Conservation (phyloP, 2,888 invertebrate species). For the Drosophila planitibia region DNA sequence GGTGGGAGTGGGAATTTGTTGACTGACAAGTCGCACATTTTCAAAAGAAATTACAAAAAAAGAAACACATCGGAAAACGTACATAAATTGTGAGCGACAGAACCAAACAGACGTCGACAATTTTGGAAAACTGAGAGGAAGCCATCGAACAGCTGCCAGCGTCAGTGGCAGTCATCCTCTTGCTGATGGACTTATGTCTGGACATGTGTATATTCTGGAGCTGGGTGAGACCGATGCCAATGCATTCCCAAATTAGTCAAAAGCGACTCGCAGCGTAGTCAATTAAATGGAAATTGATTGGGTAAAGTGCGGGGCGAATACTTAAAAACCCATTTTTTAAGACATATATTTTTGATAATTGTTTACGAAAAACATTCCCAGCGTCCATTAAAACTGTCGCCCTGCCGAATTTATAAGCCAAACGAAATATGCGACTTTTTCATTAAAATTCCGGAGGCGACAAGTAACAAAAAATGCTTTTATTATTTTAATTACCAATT, state of each 20-base stretch:
- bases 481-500: conserved; percentile 83
- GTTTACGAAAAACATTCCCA: conserved; percentile 72
- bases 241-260: conserved; percentile 71
- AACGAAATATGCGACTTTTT: conserved; percentile 64
- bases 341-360: conserved; percentile 60
- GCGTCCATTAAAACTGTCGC: conserved; percentile 58
- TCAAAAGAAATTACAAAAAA: conserved; percentile 70
- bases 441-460: conserved; percentile 74
- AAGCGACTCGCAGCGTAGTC: conserved; percentile 53
- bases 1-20: conserved; percentile 55
- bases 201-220: neutral
- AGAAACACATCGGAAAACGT: conserved; percentile 65
- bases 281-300: conserved; percentile 66
- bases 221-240: conserved; percentile 24
- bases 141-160: conserved; percentile 61
- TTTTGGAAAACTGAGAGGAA: conserved; percentile 51
- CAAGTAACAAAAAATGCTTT: conserved; percentile 59
- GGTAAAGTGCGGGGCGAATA: conserved; percentile 36
- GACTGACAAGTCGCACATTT: conserved; percentile 82
- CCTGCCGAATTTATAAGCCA: conserved; percentile 58
- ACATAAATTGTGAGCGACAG: conserved; percentile 66
- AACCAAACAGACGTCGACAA: conserved; percentile 43
- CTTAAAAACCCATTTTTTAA: conserved; percentile 67
- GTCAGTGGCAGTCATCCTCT: conserved; percentile 18
- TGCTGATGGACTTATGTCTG: conserved; percentile 51